phyloP scores from a whole-genome alignment of 2,113 vertebrate genomes.

The Pyrgilauda ruficollis region DNA sequence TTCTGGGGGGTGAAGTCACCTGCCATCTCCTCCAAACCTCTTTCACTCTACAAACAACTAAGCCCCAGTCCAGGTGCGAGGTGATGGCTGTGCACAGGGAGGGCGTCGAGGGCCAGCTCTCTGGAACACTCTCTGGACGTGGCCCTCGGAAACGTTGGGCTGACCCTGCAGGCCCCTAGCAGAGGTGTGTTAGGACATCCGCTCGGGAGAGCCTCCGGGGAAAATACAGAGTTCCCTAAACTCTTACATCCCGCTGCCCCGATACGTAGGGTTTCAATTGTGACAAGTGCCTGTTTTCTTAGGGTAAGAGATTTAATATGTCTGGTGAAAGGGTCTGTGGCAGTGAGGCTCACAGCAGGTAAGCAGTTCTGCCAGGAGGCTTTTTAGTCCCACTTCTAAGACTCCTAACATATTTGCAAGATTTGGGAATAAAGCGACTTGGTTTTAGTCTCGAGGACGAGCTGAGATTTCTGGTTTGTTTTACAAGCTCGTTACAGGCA shows the following conservation, averaged over 20 bases:
- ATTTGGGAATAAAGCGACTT: constrained; percentile 33
- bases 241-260: not conserved
- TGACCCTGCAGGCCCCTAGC: not conserved
- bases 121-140: not conserved
- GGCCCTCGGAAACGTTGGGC: not conserved
- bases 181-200: not conserved
- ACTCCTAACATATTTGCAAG: constrained; percentile 21
- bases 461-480: constrained; percentile 49
- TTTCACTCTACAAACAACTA: not conserved
- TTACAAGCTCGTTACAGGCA: constrained; percentile 38
- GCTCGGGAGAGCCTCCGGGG: not conserved
- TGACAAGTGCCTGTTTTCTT: constrained; percentile 61
- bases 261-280: constrained; percentile 35
- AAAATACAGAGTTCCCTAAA: not conserved
- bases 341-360: constrained; percentile 51
- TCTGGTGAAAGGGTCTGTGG: constrained; percentile 35
- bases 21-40: not conserved
- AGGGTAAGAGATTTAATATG: constrained; percentile 65
- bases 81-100: not conserved
- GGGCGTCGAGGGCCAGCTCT: rapidly evolving
- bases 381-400: constrained; percentile 37
- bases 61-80: not conserved
- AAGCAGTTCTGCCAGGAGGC: constrained; percentile 27
- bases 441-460: not conserved
- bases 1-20: not conserved